Base-by-base conservation (phyloP, 2,797 vertebrate species). In the Phylloscopus collybita region DNA sequence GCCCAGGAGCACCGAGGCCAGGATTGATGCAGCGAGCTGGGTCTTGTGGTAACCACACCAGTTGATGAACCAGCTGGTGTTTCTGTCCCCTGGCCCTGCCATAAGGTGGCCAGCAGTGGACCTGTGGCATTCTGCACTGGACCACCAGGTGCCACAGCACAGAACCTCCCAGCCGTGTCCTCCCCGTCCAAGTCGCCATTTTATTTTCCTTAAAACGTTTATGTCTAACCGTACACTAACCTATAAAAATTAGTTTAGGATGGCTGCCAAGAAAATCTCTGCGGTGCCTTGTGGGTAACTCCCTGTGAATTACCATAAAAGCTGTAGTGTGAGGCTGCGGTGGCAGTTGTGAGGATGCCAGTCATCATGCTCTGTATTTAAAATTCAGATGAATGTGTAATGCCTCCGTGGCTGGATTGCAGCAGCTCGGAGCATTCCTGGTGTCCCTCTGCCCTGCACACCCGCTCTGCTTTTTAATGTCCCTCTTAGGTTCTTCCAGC, bases 271-370 rank as follows among this genome's bases (percentile, higher is more conserved):
- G 97, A 97, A 95, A 97, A 96, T 87, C 97, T 97, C 93, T 96
- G 97, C 97, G 72, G 45, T 97, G 97, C 97, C 97, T 97, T 97
- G 97, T 98, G 98, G 98, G 98, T 98, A 97, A 96, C 95, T 97
- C 97, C 95, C 95, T 76, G 95, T 45, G 94, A 96, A 97, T 98
- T 97, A 97, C 96, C 97, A 97, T 97, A 97, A 97, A 96, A 97
- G 97, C 97, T 73, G 76, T 45, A 90, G 96, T 87, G 93, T 10
- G 92, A 86, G 96, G 86, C 94, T 89, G 93, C 36, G 29, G 89
- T 82, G 95, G 93, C 94, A 57, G 54, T 94, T 64, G 86, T 81
- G 70, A 84, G 94, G 96, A 96, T 95, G 92, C 96, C 91, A 90
- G 92, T 97, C 75, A 78, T n/a, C 32, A 74, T 70, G 97, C 96